A percentile compares a stretch with the other conserved stretches of the same genome.
These are phyloP conservation scores for Agonopterix subpropinquella DNA, from an alignment of 2,888 invertebrate genomes.

Conservation along the genomic window DNA sequence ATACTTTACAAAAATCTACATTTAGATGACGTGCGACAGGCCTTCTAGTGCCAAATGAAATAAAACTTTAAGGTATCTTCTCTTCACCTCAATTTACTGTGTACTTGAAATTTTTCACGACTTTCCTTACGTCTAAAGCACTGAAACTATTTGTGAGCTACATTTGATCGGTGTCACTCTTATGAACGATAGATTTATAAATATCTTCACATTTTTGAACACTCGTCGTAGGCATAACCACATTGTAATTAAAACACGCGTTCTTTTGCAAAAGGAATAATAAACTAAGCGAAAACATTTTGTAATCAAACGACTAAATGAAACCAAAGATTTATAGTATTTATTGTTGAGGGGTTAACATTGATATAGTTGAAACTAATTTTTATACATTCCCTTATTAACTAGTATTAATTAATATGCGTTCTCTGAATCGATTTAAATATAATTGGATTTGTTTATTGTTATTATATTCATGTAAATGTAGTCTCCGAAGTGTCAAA, in stretches of 20 bases:
- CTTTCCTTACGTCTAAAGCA: slow-evolving; percentile 13
- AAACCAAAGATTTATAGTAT: slow-evolving; percentile 74
- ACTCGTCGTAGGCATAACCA: slow-evolving; percentile 24
- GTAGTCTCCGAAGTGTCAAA: slow-evolving; percentile 42
- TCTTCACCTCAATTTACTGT: slow-evolving; percentile 8
- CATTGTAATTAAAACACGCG: slow-evolving; percentile 21
- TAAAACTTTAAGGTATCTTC: slow-evolving; percentile 8
- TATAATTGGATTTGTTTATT: slow-evolving; percentile 15
- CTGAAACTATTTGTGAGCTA: slow-evolving; percentile 14
- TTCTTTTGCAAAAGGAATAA: slow-evolving; percentile 28
- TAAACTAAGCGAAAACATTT: slow-evolving; percentile 32
- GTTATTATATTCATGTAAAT: slow-evolving; percentile 16
- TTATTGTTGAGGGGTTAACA: slow-evolving; percentile 65
- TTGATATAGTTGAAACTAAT: slow-evolving; percentile 60
- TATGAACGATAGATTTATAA: slow-evolving; percentile 33
- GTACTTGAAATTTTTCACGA: slow-evolving; percentile 9
- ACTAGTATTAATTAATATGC: slow-evolving; percentile 23
- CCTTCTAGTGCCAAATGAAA: slow-evolving; percentile 23
- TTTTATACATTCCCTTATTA: slow-evolving; percentile 60
- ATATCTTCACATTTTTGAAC: slow-evolving; percentile 21
- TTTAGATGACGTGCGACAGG: too few species aligned
- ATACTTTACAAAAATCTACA: too few species aligned
- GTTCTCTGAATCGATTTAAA: slow-evolving; percentile 14
- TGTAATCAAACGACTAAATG: slow-evolving; percentile 62
- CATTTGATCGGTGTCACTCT: slow-evolving; percentile 23